phyloP scores from a whole-genome alignment of 2,113 vertebrate species.

The Noturus placidus region DNA sequence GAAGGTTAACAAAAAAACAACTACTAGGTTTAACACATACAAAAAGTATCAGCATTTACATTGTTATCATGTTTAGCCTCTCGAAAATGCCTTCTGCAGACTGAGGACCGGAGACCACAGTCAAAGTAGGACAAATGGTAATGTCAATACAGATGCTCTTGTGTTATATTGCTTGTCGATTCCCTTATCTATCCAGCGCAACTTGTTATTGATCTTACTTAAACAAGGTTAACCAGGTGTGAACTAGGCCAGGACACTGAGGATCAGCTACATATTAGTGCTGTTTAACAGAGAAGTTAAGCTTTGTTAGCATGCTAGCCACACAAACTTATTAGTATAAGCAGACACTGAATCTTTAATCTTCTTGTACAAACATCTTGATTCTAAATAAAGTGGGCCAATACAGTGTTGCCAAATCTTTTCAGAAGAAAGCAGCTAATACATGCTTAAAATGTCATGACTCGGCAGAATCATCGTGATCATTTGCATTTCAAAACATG shows the following conservation, averaged over 20 bases:
- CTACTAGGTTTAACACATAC: neutral
- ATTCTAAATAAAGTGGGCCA: neutral
- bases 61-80: neutral
- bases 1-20: neutral
- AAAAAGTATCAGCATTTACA: neutral
- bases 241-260: slow-evolving; percentile 14
- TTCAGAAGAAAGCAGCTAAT: neutral
- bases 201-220: slow-evolving; percentile 65
- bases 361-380: neutral
- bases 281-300: slow-evolving; percentile 17
- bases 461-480: neutral
- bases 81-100: slow-evolving; percentile 15
- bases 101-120: slow-evolving; percentile 48
- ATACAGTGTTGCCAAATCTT: neutral
- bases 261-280: neutral
- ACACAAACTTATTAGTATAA: neutral
- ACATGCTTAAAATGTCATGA: neutral
- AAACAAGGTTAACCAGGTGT: slow-evolving; percentile 59
- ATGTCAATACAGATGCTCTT: slow-evolving; percentile 66
- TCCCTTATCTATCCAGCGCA: slow-evolving; percentile 64
- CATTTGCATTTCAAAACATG: neutral
- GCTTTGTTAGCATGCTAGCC: slow-evolving; percentile 6
- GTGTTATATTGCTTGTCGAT: slow-evolving; percentile 70
- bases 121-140: slow-evolving; percentile 63
- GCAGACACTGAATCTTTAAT: neutral